Evolutionary conservation across 1,140 invertebrate species (phyloP), one percentile per base, ranked within the genome.

Genomic region (Psilanteris sp.): DNA sequence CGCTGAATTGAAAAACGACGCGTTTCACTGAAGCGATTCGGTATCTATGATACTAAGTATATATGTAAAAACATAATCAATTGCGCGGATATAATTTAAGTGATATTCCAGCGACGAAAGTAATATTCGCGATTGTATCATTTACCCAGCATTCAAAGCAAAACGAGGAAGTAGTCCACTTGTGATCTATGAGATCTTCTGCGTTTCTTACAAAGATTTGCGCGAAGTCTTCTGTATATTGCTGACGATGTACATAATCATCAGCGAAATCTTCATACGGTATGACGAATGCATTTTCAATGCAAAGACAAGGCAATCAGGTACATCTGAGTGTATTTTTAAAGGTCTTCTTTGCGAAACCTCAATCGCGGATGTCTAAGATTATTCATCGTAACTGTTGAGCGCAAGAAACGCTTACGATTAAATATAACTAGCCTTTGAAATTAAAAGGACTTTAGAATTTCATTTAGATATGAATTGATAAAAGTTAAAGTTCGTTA

Each of bases 211-310:
- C 43, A 39, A 14, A 54, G 22, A 62, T 44, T 43, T 52, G 59
- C 36, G 61, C 14, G 18, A 44, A 66, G 37, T 27, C 26, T 18
- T 10, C 46, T 54, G 37, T 44, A 26, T n/a, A 20, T 15, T 36
- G 14, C 31, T 10, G 24, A 50, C 44, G 16, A 14, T 24, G 43
- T 39, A 32, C 31, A 39, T 34, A 46, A 67, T 67, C 48, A 55
- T 55, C 39, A 46, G 32, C 48, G 32, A 55, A 67, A 67, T 67
- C 50, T 55, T 46, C 48, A n/a, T 55, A 15, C 31, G 6, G 20
- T 67, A 67, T 67, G 62, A 67, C 62, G 62, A 67, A 67, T 67
- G 50, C 31, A 55, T 67, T 48, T 57, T 67, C 62, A 67, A 67
- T 67, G 50, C 50, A 46, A 22, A 46, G 24, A 24, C 37, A 39